Base-by-base conservation (phyloP, 2,888 invertebrate species). In the Trachelus tabidus region DNA sequence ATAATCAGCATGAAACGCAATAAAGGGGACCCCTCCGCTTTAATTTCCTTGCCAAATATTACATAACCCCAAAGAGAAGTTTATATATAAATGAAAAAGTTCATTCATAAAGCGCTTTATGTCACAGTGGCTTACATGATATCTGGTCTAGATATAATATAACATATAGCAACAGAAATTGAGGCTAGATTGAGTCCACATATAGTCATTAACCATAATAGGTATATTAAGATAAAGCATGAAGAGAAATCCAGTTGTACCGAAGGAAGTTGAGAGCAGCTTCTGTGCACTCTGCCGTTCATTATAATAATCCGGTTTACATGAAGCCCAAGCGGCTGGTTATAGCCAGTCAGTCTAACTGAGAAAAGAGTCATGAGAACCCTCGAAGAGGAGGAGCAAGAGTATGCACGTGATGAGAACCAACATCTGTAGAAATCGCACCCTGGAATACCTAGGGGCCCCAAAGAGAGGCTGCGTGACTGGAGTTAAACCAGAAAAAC, bases 401-500 rank as follows among this genome's bases (percentile, higher is more conserved):
- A 56, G 56, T 56, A 56, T 56, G 23, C 56, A 9, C 56, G 56
- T 56, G 56, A 74, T 80, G 81, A 79, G 82, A 81, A 80, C 79
- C 81, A 78, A 12, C 76, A 76, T 81, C 76, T 74, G 73, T 68
- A 73, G 76, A 81, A 83, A 83, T 84, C 80, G 82, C 83, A 81
- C 81, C 83, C 82, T 83, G 83, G 80, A 84, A 84, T 84, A 83
- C 82, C 85, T 85, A 81, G 83, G 83, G 85, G 82, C 82, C 80
- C 82, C 81, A 79, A 82, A 81, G 83, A 85, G 83, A 76, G 71
- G 79, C 75, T 80, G 76, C 79, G 69, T 76, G 79, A 73, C 79
- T 76, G 73, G 79, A 74, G 77, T 83, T 86, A 86, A 90, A 90
- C 90, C 90, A 90, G 90, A 90, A 90, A 90, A 90, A 90, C 90